These are phyloP conservation scores for Pangasius sanitwongsei DNA, from an alignment of 2,797 vertebrate genomes.

Conservation along the genomic window DNA sequence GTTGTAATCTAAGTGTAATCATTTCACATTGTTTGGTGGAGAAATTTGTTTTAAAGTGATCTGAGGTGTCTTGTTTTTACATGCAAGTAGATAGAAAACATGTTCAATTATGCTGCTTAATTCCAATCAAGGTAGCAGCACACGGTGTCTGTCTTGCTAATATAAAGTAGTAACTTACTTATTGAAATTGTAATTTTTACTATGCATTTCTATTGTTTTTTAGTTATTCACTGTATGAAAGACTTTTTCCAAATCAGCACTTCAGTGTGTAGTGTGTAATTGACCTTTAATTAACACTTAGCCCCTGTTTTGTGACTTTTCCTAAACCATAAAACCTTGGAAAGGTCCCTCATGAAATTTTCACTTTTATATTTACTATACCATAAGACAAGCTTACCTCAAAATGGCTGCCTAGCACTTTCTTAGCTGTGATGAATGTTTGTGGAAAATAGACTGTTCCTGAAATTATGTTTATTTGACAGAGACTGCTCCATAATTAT, in stretches of 20 bases:
- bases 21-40: neutral
- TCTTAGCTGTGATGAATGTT: neutral
- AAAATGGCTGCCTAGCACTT: neutral
- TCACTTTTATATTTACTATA: too few species aligned
- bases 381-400: neutral
- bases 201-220: neutral
- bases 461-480: neutral
- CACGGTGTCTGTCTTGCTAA: neutral
- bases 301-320: neutral
- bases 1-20: neutral
- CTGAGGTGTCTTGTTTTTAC: neutral
- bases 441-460: neutral
- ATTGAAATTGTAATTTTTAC: neutral
- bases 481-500: neutral
- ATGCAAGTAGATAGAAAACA: neutral
- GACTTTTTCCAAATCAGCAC: neutral
- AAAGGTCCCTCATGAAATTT: too few species aligned
- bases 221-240: neutral
- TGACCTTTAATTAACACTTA: conserved; percentile 16
- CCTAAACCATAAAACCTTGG: neutral
- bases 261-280: neutral
- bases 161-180: too few species aligned
- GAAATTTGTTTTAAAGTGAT: neutral
- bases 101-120: neutral
- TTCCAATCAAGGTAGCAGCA: neutral